Evolutionary conservation across 1,140 invertebrate species (phyloP).

Genomic region (Artemia franciscana): DNA sequence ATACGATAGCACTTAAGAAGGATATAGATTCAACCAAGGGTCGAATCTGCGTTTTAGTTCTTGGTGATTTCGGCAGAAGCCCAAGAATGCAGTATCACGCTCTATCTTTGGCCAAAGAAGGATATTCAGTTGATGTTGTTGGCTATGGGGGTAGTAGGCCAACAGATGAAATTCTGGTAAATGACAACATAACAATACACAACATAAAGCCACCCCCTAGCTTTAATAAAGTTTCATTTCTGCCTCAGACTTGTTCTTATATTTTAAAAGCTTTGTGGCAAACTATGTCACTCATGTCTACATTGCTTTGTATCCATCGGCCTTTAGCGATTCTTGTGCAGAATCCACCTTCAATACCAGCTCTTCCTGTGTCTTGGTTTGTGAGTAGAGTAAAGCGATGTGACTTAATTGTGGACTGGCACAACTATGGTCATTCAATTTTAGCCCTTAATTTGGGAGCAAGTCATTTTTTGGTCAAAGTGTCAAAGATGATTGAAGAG

Average conservation of each 20-base stretch:
- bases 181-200: slow-evolving; percentile 25
- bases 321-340: slow-evolving; percentile 40
- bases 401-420: slow-evolving; percentile 83
- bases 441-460: slow-evolving; percentile 43
- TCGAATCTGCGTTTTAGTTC: slow-evolving; percentile 58
- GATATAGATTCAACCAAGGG: no score
- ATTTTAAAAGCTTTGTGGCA: slow-evolving; percentile 67
- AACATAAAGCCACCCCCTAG: slow-evolving; percentile 21
- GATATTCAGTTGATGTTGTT: slow-evolving; percentile 62
- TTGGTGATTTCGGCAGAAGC: slow-evolving; percentile 84
- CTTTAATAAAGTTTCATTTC: slow-evolving; percentile 28
- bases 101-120: slow-evolving; percentile 54
- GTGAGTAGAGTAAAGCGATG: slow-evolving; percentile 40
- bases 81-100: slow-evolving; percentile 95
- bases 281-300: slow-evolving; percentile 38
- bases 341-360: slow-evolving; percentile 83
- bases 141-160: slow-evolving; percentile 55
- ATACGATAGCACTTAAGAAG: no score
- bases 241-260: slow-evolving; percentile 45
- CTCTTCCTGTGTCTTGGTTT: slow-evolving; percentile 55
- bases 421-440: slow-evolving; percentile 89
- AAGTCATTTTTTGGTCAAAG: slow-evolving; percentile 38
- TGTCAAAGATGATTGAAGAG: slow-evolving; percentile 50
- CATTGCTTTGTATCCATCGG: slow-evolving; percentile 31
- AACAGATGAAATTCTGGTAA: slow-evolving; percentile 31